A percentile compares a stretch with the other conserved stretches of the same genome.
Conservation (phyloP, 2,797 vertebrate species). For the Sebastes flavidus region DNA sequence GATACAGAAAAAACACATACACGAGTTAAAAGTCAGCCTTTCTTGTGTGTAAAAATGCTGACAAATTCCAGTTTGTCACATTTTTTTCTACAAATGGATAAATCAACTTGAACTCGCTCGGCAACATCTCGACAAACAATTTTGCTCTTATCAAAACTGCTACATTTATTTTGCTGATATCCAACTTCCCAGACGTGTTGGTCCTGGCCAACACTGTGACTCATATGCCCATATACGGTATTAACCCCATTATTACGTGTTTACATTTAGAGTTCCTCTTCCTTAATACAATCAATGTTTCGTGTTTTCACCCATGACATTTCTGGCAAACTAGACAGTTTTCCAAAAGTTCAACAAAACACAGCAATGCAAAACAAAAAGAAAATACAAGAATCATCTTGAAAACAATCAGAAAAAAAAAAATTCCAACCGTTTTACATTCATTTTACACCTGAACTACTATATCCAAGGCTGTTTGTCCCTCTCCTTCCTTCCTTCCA, state of each 20-base stretch:
- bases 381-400: constrained; percentile 7
- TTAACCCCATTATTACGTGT: not conserved
- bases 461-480: not conserved
- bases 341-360: constrained; percentile 37
- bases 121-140: not conserved
- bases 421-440: constrained; percentile 50
- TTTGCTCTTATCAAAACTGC: not conserved
- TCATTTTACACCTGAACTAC: constrained; percentile 20
- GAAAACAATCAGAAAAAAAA: constrained; percentile 15
- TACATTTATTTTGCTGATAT: not conserved
- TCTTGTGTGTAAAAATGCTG: not conserved
- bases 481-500: not conserved
- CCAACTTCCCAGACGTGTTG: constrained; percentile 14
- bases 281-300: not conserved
- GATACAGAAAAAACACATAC: not conserved
- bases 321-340: not conserved
- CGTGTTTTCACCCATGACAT: not conserved
- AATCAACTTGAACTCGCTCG: not conserved
- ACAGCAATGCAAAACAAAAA: constrained; percentile 52
- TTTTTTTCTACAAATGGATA: not conserved
- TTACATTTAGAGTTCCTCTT: not conserved
- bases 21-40: not conserved
- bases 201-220: constrained; percentile 25
- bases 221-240: not conserved
- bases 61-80: constrained; percentile 17